Percentiles rank a stretch among this genome's conserved stretches.
Conservation (phyloP, 2,113 vertebrate species). For the Carassius auratus region DNA sequence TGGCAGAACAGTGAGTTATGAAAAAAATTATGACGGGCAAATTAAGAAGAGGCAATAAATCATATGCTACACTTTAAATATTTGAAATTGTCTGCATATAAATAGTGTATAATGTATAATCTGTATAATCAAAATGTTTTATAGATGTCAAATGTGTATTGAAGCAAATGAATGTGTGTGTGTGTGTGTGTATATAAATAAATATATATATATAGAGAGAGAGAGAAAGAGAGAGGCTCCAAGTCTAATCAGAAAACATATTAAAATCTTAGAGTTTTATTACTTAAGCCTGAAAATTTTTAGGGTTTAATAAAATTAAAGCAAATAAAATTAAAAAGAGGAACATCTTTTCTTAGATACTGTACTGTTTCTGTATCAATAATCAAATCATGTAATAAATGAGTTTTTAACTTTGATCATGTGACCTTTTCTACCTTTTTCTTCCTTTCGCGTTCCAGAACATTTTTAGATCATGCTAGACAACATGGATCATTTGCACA, state of each 20-base stretch:
- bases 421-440: background rate
- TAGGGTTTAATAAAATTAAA: background rate
- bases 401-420: background rate
- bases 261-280: background rate
- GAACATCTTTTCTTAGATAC: background rate
- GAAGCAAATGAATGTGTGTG: background rate
- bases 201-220: background rate
- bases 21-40: conserved; percentile 38
- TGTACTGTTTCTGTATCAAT: background rate
- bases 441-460: background rate
- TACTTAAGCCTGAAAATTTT: background rate
- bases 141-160: background rate
- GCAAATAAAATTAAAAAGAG: background rate
- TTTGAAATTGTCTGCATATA: conserved; percentile 1
- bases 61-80: conserved; percentile 47
- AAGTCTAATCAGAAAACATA: background rate
- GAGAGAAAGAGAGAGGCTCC: too few relatives aligned
- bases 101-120: background rate
- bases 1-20: conserved; percentile 35
- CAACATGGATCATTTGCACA: background rate
- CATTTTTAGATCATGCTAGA: background rate
- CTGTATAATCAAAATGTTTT: background rate
- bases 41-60: conserved; percentile 44
- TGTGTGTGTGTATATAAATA: too few relatives aligned
- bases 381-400: background rate